Evolutionary conservation across 2,113 vertebrate genomes (phyloP).

Genomic region (Cynoglossus semilaevis): DNA sequence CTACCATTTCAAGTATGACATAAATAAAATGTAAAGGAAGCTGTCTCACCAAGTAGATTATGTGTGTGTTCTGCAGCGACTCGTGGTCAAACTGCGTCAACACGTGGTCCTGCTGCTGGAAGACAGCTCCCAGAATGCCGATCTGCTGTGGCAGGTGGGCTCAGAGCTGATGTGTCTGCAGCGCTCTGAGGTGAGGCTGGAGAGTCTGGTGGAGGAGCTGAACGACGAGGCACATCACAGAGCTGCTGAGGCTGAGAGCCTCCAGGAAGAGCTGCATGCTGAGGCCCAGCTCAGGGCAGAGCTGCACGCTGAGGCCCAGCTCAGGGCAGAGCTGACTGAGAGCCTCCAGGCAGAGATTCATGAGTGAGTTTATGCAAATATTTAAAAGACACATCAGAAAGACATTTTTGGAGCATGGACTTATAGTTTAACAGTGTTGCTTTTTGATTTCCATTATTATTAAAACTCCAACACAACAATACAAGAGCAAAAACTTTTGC

Average conservation of each 20-base stretch:
- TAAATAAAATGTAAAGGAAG: not conserved
- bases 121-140: constrained; percentile 48
- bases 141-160: constrained; percentile 61
- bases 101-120: constrained; percentile 40
- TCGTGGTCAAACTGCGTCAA: constrained; percentile 58
- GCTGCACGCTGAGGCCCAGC: constrained; percentile 53
- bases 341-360: constrained; percentile 54
- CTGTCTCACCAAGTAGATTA: not conserved
- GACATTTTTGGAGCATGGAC: no score
- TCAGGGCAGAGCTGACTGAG: constrained; percentile 44
- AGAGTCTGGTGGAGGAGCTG: constrained; percentile 73
- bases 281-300: constrained; percentile 54
- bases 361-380: constrained; percentile 17
- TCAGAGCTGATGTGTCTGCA: constrained; percentile 69
- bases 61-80: constrained; percentile 35
- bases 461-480: no score
- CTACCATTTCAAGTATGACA: no score
- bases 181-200: constrained; percentile 66
- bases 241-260: constrained; percentile 39
- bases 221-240: constrained; percentile 54
- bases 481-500: no score
- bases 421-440: no score
- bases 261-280: constrained; percentile 50
- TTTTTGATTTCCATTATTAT: no score
- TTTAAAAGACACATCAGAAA: no score